phyloP scores from a whole-genome alignment of 2,113 vertebrate species.

The Paramisgurnus dabryanus region DNA sequence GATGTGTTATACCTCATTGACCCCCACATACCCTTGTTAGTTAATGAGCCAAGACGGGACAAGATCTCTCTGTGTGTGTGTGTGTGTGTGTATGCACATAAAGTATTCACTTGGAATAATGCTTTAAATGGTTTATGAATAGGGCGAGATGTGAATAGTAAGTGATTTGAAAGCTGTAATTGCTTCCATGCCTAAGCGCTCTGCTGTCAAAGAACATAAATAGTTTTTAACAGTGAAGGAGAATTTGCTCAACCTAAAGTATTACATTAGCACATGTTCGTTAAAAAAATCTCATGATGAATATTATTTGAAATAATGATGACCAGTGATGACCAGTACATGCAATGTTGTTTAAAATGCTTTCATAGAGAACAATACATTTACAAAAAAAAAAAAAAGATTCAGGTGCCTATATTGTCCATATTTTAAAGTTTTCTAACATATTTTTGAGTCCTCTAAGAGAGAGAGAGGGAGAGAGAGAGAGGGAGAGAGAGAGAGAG shows the following conservation, averaged over 20 bases:
- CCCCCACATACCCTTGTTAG: neutral
- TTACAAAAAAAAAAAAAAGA: neutral
- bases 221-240: conserved; percentile 41
- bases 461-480: no score
- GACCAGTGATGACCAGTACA: neutral
- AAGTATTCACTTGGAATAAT: neutral
- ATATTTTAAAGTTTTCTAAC: no score
- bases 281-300: neutral
- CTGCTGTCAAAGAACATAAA: conserved; percentile 64
- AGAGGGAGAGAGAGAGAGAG: no score
- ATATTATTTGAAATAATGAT: neutral
- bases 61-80: neutral
- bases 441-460: no score
- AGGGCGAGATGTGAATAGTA: conserved; percentile 6
- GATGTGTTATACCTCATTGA: neutral
- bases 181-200: conserved; percentile 45
- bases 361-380: neutral
- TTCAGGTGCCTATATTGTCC: neutral
- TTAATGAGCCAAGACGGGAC: neutral
- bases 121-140: conserved; percentile 44
- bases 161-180: conserved; percentile 35
- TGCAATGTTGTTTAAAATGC: neutral
- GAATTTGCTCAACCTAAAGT: neutral
- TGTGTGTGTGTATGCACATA: neutral
- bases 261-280: neutral